phyloP scores from a whole-genome alignment of 2,888 invertebrate species.

The Lithosia quadra region DNA sequence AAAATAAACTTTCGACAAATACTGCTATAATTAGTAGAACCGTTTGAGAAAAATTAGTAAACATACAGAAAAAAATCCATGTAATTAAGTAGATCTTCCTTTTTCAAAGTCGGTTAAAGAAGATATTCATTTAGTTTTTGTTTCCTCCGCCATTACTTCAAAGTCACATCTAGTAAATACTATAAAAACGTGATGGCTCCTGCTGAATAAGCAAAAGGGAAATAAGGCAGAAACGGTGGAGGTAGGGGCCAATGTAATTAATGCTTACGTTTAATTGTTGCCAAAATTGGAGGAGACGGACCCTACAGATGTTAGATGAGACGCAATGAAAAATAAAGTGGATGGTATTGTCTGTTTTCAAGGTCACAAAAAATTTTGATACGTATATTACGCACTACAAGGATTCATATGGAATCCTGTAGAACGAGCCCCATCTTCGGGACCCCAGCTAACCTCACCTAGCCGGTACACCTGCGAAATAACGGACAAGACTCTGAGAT shows the following conservation, averaged over 20 bases:
- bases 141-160: not conserved
- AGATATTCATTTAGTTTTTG: not conserved
- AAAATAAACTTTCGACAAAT: too few relatives aligned
- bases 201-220: constrained; percentile 85
- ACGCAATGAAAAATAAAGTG: constrained; percentile 65
- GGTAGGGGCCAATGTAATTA: constrained; percentile 79
- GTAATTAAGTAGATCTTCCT: not conserved
- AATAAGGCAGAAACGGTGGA: constrained; percentile 74
- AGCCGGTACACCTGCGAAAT: too few relatives aligned
- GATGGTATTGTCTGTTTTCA: constrained; percentile 45
- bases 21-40: too few relatives aligned
- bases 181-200: constrained; percentile 55
- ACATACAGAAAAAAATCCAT: not conserved
- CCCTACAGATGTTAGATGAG: constrained; percentile 64
- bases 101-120: too few relatives aligned
- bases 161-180: constrained; percentile 57
- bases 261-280: constrained; percentile 85
- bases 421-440: not conserved
- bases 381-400: not conserved
- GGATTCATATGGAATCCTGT: not conserved
- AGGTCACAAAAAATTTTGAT: not conserved
- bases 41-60: too few relatives aligned
- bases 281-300: constrained; percentile 74
- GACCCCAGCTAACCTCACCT: not conserved
- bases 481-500: too few relatives aligned